Evolutionary conservation across 2,888 invertebrate species (phyloP).

Genomic region (Thumatha senex): DNA sequence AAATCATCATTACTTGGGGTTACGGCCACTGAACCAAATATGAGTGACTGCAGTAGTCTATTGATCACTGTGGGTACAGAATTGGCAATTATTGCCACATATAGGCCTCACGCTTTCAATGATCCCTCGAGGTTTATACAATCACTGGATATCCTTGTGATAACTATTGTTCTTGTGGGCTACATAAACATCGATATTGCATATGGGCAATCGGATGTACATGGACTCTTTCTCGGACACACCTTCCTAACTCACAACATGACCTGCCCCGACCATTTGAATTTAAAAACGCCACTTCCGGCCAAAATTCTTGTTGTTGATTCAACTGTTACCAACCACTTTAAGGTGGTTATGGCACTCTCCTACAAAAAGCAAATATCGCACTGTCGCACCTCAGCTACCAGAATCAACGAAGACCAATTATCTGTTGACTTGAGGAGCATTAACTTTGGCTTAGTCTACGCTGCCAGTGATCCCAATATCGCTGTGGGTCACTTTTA

Average conservation of each 20-base stretch:
- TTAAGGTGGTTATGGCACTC: not conserved
- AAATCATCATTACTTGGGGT: not conserved
- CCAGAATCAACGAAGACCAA: not conserved
- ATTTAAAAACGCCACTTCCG: no score
- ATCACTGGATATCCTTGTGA: no score
- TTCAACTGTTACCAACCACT: conserved; percentile 4
- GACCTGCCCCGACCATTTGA: no score
- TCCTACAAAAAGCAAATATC: not conserved
- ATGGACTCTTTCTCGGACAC: no score
- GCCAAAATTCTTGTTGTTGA: not conserved
- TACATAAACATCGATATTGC: no score
- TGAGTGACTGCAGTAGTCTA: not conserved
- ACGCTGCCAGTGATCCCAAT: not conserved
- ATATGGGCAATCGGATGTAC: no score
- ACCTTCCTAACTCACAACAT: no score
- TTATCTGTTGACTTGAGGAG: not conserved
- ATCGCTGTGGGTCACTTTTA: not conserved
- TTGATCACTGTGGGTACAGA: not conserved
- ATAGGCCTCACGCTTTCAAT: not conserved
- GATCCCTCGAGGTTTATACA: not conserved
- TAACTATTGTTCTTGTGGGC: no score
- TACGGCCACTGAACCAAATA: not conserved
- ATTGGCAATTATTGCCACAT: not conserved
- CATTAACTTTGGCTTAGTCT: not conserved
- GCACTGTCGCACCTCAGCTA: not conserved